Percentiles rank a stretch among this genome's conserved stretches.
Conservation (phyloP, 2,888 invertebrate genomes). For the Zonitis immaculata region DNA sequence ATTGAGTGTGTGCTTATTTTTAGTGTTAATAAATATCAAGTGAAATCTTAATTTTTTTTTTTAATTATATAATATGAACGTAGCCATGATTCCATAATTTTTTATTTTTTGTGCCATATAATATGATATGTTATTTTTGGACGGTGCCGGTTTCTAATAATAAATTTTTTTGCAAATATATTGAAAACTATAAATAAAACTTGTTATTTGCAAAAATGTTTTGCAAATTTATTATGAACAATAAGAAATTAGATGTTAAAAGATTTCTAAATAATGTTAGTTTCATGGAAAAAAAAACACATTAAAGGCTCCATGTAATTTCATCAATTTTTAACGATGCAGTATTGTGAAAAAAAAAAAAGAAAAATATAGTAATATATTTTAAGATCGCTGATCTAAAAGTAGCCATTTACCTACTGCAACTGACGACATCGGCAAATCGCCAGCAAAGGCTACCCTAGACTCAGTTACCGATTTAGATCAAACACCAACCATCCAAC, state of each 20-base stretch:
- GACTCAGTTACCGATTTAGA: constrained; percentile 45
- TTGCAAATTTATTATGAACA: constrained; percentile 2
- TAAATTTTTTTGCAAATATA: constrained; percentile 38
- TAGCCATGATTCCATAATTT: constrained; percentile 34
- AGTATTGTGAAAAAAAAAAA: constrained; percentile 11
- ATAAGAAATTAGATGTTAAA: too few species aligned
- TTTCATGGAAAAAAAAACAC: too few species aligned
- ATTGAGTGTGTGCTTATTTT: constrained; percentile 1
- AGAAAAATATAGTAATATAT: constrained; percentile 22
- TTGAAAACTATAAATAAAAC: constrained; percentile 24
- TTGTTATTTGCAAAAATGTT: not conserved
- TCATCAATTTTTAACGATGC: not conserved
- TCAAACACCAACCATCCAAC: constrained; percentile 28
- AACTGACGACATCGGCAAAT: constrained; percentile 46
- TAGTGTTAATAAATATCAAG: constrained; percentile 14
- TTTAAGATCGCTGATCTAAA: constrained; percentile 38
- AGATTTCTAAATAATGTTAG: too few species aligned
- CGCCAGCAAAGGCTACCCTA: constrained; percentile 44
- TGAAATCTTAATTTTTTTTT: constrained; percentile 12
- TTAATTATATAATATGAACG: constrained; percentile 37
- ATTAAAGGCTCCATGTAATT: too few species aligned
- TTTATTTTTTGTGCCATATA: constrained; percentile 31
- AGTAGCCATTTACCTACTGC: constrained; percentile 42
- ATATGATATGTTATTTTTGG: constrained; percentile 43
- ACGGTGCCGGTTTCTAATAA: constrained; percentile 40